Evolutionary conservation across 2,113 vertebrate genomes (phyloP).

Genomic region (Dromiciops gliroides): DNA sequence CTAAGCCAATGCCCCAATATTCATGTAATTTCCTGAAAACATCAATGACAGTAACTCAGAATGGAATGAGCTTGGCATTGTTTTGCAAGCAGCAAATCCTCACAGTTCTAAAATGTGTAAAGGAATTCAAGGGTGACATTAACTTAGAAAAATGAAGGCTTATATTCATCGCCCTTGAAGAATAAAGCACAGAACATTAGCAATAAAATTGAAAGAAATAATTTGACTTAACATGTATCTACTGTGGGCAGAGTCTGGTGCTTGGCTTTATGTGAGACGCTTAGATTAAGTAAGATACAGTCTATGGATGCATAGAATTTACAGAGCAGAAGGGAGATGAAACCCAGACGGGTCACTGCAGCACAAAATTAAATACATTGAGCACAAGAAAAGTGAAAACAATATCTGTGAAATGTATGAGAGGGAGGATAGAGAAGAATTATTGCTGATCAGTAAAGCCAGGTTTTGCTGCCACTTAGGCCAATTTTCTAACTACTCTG

Average conservation of each 20-base stretch:
- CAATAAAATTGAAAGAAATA: background rate
- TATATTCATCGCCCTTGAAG: background rate
- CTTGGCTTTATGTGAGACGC: background rate
- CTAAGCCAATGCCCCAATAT: background rate
- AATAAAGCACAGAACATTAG: conserved; percentile 20
- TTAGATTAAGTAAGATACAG: background rate
- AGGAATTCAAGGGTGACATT: background rate
- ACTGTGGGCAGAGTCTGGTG: background rate
- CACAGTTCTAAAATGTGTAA: background rate
- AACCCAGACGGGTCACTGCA: background rate
- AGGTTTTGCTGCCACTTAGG: background rate
- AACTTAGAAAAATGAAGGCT: background rate
- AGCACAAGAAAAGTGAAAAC: background rate
- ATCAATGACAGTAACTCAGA: conserved; percentile 10
- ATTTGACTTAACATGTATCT: conserved; percentile 16
- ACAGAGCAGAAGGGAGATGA: background rate
- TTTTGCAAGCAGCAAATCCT: background rate
- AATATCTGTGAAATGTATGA: background rate
- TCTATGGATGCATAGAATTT: background rate
- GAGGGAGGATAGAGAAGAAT: background rate
- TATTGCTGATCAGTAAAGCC: background rate
- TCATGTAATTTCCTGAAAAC: conserved; percentile 14
- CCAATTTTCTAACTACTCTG: background rate
- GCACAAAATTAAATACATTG: background rate
- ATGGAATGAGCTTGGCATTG: background rate